Base-by-base conservation (phyloP, 2,113 vertebrate genomes). In the Cebidichthys violaceus region DNA sequence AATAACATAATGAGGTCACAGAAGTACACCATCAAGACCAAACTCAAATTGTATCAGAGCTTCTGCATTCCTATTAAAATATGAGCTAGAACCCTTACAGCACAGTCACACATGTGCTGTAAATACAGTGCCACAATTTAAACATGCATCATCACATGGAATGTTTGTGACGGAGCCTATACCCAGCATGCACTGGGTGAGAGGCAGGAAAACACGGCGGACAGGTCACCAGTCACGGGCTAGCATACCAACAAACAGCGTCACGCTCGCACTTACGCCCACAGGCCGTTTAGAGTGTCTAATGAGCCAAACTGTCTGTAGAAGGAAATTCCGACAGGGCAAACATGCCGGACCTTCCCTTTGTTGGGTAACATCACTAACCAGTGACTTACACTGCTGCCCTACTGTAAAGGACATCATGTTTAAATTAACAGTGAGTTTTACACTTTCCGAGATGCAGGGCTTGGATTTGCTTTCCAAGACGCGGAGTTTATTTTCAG, bases 341-440 rank as follows among this genome's bases (percentile, higher is more conserved):
- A 35, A 11, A 45, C 18, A 20, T 14, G 39, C 54, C 41, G 18
- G 9, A 62, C 29, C 37, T 61, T 54, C 18, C 39, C 27, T 57
- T 7, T 75, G 45, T 45, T 22, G 52, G 15, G 9, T 22, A 45
- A 20, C 78, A 85, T 74, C 54, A 39, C 73, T 62, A 27, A 52
- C 20, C 24, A 14, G 9, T 88, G 75, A 90, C 74, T 87, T 77
- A 70, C 10, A 20, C 3, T 17, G 33, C 29, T 57, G 31, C 18
- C 1, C 41, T 33, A 35, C 50, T 59, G 27, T 54, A 41, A 55
- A 18, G 0, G n/a, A 52, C 37, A 22, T 0, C 17, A 8, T 39
- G 50, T 55, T 17, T 57, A 4, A 69, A 45, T 24, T 0, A 27
- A 9, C 66, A 45, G 50, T 64, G 15, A 29, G 17, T 70, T 73